A percentile compares a stretch with the other conserved stretches of the same genome.
Conservation (phyloP, 2,113 vertebrate genomes). For the Scophthalmus maximus region DNA sequence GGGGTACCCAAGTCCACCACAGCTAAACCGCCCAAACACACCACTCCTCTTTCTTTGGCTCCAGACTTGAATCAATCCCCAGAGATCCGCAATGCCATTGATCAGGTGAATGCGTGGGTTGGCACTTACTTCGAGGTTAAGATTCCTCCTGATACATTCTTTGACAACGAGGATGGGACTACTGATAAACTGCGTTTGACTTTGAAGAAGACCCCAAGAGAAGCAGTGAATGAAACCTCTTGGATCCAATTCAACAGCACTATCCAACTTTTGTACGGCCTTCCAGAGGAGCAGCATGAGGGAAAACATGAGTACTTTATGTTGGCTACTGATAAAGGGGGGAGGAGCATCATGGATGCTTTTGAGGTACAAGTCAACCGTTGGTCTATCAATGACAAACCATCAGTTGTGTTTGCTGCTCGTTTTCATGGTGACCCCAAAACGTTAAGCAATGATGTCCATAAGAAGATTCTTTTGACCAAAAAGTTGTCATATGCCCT, state of each 20-base stretch:
- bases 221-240: constrained; percentile 86
- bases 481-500: constrained; percentile 93
- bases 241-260: constrained; percentile 98
- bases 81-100: constrained; percentile 90
- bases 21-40: constrained; percentile 81
- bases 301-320: constrained; percentile 95
- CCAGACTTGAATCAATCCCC: constrained; percentile 86
- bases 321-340: constrained; percentile 93
- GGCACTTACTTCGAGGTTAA: constrained; percentile 97
- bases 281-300: constrained; percentile 87
- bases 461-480: constrained; percentile 92
- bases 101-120: constrained; percentile 92
- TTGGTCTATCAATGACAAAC: constrained; percentile 86
- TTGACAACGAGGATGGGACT: constrained; percentile 92
- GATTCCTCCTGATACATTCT: constrained; percentile 94
- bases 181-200: constrained; percentile 93
- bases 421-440: constrained; percentile 89
- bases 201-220: constrained; percentile 89
- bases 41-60: constrained; percentile 78
- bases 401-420: constrained; percentile 90
- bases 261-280: constrained; percentile 94
- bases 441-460: constrained; percentile 84
- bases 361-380: constrained; percentile 93
- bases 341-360: constrained; percentile 90
- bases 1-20: constrained; percentile 88